Base-by-base conservation (phyloP, 2,888 invertebrate species). In the Cephus pygmeus region DNA sequence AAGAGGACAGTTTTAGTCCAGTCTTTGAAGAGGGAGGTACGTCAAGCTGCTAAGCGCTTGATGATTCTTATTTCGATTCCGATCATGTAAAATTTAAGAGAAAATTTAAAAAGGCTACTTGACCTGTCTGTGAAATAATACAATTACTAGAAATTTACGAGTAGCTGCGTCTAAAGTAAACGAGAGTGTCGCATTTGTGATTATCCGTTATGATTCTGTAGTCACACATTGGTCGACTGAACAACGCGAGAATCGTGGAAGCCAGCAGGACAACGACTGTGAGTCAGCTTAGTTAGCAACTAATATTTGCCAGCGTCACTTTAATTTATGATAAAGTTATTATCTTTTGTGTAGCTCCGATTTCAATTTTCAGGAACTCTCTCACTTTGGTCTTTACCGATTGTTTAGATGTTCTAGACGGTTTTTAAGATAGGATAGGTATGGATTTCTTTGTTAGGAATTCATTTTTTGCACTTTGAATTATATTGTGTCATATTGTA, bases 101-200 rank as follows among this genome's bases (percentile, higher is more conserved):
- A 84, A 82, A 82, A 81, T 81, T 79, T 83, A 79, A 80, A 82
- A 81, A 79, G 84, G 77, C 85, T 81, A 56, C 81, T 82, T 77
- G 83, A 85, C 71, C 87, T 86, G 56, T 23, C 6, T 77, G 87
- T 88, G 69, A 89, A 90, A 89, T 90, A 90, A 86, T 88, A 86
- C 81, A 56, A 9, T 23, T 23, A 56, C 23, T 23, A 56, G 56
- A 56, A 56, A 56, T 56, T 23, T 9, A 56, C 56, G 56, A 23
- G 56, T 56, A 23, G 23, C 23, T 56, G 23, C 23, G 23, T 9
- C 23, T 23, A 9, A 56, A 56, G 56, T 56, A 23, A 23, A 56
- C 56, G 56, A 9, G 56, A 56, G 23, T 56, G 23, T 56, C 56
- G 56, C 56, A 56, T 56, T 56, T 56, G 9, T 9, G 56, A 56